Percentiles rank a stretch among this genome's conserved stretches.
Evolutionary conservation across 2,797 vertebrate species (phyloP).

Genomic region (Poecilia velifera): DNA sequence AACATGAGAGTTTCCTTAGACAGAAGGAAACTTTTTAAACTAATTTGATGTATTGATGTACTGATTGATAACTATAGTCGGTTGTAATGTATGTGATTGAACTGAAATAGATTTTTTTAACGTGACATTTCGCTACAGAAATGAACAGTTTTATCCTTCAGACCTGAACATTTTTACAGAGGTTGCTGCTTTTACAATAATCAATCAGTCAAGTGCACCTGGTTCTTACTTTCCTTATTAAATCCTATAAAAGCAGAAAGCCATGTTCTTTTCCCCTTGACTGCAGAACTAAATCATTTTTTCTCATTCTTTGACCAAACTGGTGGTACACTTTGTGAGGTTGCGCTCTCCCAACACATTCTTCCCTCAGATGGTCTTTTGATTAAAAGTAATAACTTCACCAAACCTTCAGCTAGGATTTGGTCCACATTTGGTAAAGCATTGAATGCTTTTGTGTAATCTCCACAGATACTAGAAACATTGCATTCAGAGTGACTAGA

Average conservation of each 20-base stretch:
- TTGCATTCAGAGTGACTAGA: slow-evolving; percentile 45
- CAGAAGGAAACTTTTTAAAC: neutral
- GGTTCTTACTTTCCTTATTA: neutral
- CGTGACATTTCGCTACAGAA: too few species aligned
- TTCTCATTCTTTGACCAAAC: slow-evolving; percentile 24
- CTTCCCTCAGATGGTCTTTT: slow-evolving; percentile 74
- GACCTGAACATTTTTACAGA: neutral
- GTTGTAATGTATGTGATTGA: neutral
- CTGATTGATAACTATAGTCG: neutral
- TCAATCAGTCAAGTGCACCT: neutral
- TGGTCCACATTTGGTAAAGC: slow-evolving; percentile 65
- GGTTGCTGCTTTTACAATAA: neutral
- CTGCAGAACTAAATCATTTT: neutral
- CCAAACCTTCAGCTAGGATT: slow-evolving; percentile 69
- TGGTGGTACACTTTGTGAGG: slow-evolving; percentile 60
- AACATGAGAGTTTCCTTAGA: neutral
- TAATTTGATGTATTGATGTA: neutral
- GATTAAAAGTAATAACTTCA: slow-evolving; percentile 75
- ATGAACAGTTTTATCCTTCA: neutral
- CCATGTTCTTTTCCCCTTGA: neutral
- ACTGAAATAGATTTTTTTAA: too few species aligned
- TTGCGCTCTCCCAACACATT: slow-evolving; percentile 54
- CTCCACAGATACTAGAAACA: slow-evolving; percentile 55
- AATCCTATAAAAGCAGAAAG: neutral
- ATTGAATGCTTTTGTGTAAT: slow-evolving; percentile 61